Evolutionary conservation across 2,888 invertebrate species (phyloP).

Genomic region (Caenorhabditis sp.): DNA sequence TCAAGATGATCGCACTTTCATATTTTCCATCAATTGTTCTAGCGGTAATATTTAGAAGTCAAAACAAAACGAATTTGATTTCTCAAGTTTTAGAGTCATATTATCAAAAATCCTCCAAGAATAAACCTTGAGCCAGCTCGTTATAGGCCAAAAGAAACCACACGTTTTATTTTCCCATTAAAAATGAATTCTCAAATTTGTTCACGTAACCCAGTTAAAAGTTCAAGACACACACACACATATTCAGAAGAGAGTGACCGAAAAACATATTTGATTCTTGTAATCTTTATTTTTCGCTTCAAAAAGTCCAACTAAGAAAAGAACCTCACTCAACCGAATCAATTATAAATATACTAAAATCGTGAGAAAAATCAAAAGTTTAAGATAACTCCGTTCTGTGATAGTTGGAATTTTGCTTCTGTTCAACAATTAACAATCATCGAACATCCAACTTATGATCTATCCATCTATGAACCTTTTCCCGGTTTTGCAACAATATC

Average conservation of each 20-base stretch:
- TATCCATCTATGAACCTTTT: slow-evolving; percentile 26
- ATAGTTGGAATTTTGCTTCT: slow-evolving; percentile 26
- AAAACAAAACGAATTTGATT: too few species aligned
- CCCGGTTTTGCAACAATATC: slow-evolving; percentile 27
- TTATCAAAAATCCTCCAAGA: too few species aligned
- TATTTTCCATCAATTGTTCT: neutral
- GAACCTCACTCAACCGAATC: neutral
- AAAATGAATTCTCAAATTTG: too few species aligned
- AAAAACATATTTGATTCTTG: neutral
- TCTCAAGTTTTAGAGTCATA: too few species aligned
- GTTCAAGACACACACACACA: too few species aligned
- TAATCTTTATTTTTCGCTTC: neutral
- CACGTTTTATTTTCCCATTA: too few species aligned
- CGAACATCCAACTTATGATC: slow-evolving; percentile 33
- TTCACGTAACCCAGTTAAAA: too few species aligned
- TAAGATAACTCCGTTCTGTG: slow-evolving; percentile 35
- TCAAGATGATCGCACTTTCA: neutral
- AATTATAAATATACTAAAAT: neutral
- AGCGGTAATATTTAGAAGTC: too few species aligned
- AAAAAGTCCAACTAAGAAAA: neutral
- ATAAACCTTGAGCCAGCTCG: too few species aligned
- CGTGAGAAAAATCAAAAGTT: neutral
- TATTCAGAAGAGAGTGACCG: too few species aligned
- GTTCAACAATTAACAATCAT: slow-evolving; percentile 16
- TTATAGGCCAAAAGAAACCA: too few species aligned